A percentile compares a stretch with the other conserved stretches of the same genome.
Conservation (phyloP, 1,140 invertebrate genomes). For the Drosophila orena region DNA sequence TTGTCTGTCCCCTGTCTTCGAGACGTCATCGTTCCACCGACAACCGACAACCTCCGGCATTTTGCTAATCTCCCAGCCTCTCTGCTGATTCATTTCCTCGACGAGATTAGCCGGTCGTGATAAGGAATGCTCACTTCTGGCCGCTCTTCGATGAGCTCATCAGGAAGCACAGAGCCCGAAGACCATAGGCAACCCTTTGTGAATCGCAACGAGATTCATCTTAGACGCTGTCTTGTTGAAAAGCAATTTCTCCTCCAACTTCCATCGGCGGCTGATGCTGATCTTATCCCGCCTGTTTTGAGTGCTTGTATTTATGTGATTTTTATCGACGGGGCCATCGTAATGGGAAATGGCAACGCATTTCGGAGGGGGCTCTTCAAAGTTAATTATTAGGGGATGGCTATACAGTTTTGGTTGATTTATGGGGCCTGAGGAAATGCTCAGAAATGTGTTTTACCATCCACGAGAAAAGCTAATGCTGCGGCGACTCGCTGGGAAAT, state of each 20-base stretch:
- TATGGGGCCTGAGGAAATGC: slow-evolving; percentile 11
- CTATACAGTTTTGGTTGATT: slow-evolving; percentile 29
- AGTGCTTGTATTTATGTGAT: slow-evolving; percentile 50
- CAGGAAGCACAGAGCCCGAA: slow-evolving; percentile 7
- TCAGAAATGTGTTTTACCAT: slow-evolving; percentile 1
- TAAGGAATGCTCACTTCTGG: slow-evolving; percentile 71
- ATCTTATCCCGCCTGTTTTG: slow-evolving; percentile 70
- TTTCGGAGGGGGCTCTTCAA: slow-evolving; percentile 18
- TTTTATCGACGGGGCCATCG: slow-evolving; percentile 26
- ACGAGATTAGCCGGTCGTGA: slow-evolving; percentile 71
- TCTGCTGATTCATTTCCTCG: slow-evolving; percentile 71
- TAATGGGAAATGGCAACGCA: slow-evolving; percentile 55
- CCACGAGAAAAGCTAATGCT: neutral
- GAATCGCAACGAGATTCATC: slow-evolving; percentile 58
- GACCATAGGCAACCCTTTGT: slow-evolving; percentile 56
- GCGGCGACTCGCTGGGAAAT: neutral
- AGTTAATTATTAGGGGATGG: slow-evolving; percentile 40
- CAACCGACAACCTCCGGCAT: slow-evolving; percentile 34
- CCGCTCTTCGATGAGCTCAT: slow-evolving; percentile 66
- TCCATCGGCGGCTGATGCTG: slow-evolving; percentile 45
- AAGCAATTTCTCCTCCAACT: slow-evolving; percentile 51
- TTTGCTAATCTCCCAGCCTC: slow-evolving; percentile 56
- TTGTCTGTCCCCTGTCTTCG: slow-evolving; percentile 1
- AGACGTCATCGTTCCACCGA: slow-evolving; percentile 49
- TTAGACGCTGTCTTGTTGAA: slow-evolving; percentile 59